Conservation (phyloP, 2,797 vertebrate genomes). For the Lycodopsis pacificus region DNA sequence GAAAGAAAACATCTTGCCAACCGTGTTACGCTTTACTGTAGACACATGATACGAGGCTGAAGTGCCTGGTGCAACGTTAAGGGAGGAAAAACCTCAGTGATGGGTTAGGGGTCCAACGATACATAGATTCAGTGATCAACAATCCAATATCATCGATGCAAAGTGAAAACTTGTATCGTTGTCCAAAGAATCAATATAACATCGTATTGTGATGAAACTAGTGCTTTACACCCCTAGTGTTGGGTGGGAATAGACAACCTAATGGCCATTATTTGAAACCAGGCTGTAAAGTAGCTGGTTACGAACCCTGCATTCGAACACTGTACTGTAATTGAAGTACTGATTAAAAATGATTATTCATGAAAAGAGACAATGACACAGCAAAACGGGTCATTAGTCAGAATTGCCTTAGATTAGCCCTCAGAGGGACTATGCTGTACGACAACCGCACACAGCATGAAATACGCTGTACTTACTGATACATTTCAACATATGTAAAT, state of each 20-base stretch:
- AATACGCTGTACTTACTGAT: constrained; percentile 6
- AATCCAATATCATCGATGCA: neutral
- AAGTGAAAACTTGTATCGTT: neutral
- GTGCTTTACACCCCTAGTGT: neutral
- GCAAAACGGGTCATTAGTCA: neutral
- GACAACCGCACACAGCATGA: neutral
- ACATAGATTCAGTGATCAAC: neutral
- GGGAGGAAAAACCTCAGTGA: neutral
- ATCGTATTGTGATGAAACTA: neutral
- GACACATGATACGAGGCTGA: constrained; percentile 1
- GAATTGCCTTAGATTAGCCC: neutral
- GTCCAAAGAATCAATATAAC: neutral
- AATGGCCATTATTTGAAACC: neutral
- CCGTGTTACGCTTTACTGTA: neutral
- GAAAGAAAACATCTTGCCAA: constrained; percentile 1
- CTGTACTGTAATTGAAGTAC: neutral
- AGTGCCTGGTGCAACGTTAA: neutral
- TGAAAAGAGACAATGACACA: constrained; percentile 1
- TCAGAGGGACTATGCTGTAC: neutral
- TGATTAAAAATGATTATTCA: neutral
- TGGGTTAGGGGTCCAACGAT: neutral
- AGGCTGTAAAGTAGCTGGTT: neutral
- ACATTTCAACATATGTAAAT: constrained; percentile 2
- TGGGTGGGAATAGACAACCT: neutral
- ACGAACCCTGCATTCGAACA: neutral